Evolutionary conservation across 2,888 invertebrate species (phyloP), one percentile per base, ranked within the genome.

Genomic region (Brachynemurus nebulosus): DNA sequence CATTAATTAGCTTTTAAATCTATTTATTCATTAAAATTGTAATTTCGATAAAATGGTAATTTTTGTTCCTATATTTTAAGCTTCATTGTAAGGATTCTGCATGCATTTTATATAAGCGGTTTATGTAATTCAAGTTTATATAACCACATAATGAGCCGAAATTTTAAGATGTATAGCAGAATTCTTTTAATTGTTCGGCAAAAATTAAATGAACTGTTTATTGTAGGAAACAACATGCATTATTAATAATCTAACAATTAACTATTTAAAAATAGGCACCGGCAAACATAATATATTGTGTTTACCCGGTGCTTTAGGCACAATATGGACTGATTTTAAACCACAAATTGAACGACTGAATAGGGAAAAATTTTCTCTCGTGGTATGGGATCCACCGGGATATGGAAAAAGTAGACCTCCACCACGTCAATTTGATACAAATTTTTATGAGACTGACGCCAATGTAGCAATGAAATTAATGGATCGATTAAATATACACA

Each of bases 311-410:
- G 83, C 85, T 1, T 59, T 89, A 21, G 89, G 91, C 2, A 76
- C 83, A 0, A 78, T 80, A 42, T 82, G 80, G 78, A 84, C 83
- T 0, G 88, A 91, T 61, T 91, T 89, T 56, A 76, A 72, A 50
- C 81, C 84, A 0, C 86, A 86, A 64, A 67, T 86, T 7, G 75
- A 80, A 53, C 69, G 76, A 45, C 63, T 86, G 23, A 67, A 80
- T 57, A 64, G 61, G 48, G 63, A 70, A 2, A 72, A 76, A 55
- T 75, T 80, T 51, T 80, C 78, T 1, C 51, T 81, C 19, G 61
- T 81, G 7, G 82, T 74, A 1, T 86, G 83, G 84, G 91, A 92
- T 63, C 89, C 90, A 0, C 84, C 86, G 1, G 91, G 91, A 0
- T 90, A 86, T 65, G 91, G 91, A 1, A 75, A 76, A 48, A 89